phyloP scores from a whole-genome alignment of 2,888 invertebrate species.

The Dicyrtoma fusca region DNA sequence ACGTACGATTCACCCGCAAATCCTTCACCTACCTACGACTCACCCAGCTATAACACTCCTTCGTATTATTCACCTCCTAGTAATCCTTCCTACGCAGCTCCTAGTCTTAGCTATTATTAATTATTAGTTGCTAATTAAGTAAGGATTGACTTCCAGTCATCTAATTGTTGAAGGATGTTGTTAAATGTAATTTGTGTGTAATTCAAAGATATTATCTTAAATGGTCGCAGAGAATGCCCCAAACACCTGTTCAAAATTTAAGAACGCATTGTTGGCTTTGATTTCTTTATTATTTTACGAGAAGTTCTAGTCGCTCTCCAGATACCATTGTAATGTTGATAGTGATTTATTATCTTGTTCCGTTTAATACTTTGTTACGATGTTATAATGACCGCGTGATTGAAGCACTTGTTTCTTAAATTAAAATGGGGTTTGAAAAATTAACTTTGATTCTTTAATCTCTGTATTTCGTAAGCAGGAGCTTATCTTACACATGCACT shows the following conservation, averaged over 20 bases:
- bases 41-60: conserved; percentile 20
- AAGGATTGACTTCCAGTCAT: not conserved
- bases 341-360: not conserved
- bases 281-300: not conserved
- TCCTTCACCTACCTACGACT: conserved; percentile 1
- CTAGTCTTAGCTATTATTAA: conserved; percentile 11
- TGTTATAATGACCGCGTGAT: no score
- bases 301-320: not conserved
- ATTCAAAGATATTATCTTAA: not conserved
- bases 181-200: not conserved
- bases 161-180: not conserved
- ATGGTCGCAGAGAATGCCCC: conserved; percentile 1
- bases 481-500: no score
- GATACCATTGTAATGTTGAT: not conserved
- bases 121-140: not conserved
- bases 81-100: not conserved
- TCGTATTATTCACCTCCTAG: conserved; percentile 11
- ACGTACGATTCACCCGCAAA: not conserved
- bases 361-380: no score
- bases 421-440: no score
- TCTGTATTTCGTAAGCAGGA: no score
- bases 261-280: not conserved
- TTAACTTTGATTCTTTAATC: no score
- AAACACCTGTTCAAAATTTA: not conserved
- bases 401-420: no score